Percentiles rank a stretch among this genome's conserved stretches.
These are phyloP conservation scores for Resseliella maxima DNA, from an alignment of 2,888 invertebrate genomes.

Conservation along the genomic window DNA sequence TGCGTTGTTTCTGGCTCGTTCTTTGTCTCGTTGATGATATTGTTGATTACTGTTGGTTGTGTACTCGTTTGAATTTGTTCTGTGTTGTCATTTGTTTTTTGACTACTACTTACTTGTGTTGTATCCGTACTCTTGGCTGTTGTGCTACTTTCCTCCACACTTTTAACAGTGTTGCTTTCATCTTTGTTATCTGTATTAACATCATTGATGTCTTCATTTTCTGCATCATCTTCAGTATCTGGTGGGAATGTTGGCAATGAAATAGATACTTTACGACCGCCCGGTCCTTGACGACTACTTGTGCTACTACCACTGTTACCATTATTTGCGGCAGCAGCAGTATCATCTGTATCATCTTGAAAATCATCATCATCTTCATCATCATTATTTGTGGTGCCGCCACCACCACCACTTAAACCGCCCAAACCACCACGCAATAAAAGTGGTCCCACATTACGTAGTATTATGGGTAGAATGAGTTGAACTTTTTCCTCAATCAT, in stretches of 20 bases:
- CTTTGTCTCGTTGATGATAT: neutral
- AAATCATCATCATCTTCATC: constrained; percentile 70
- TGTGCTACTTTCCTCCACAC: constrained; percentile 41
- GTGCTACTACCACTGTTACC: constrained; percentile 59
- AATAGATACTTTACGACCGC: constrained; percentile 72
- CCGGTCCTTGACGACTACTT: constrained; percentile 60
- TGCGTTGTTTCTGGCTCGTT: neutral
- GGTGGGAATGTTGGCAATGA: constrained; percentile 76
- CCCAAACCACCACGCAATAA: constrained; percentile 75
- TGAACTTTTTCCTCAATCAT: constrained; percentile 71
- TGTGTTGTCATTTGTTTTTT: neutral
- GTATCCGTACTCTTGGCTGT: neutral
- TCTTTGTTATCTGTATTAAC: constrained; percentile 59
- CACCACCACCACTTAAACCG: constrained; percentile 69
- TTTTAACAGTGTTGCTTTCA: constrained; percentile 59
- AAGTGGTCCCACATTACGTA: constrained; percentile 81
- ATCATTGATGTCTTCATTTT: constrained; percentile 63
- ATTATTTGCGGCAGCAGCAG: constrained; percentile 65
- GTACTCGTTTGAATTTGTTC: neutral
- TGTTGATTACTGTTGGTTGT: constrained; percentile 51
- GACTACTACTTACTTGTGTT: constrained; percentile 27
- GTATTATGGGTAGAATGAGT: constrained; percentile 77
- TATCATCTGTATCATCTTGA: constrained; percentile 68
- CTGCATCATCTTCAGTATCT: constrained; percentile 74
- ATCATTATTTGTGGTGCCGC: constrained; percentile 65